Evolutionary conservation across 2,797 vertebrate genomes (phyloP).

Genomic region (Mustela erminea): DNA sequence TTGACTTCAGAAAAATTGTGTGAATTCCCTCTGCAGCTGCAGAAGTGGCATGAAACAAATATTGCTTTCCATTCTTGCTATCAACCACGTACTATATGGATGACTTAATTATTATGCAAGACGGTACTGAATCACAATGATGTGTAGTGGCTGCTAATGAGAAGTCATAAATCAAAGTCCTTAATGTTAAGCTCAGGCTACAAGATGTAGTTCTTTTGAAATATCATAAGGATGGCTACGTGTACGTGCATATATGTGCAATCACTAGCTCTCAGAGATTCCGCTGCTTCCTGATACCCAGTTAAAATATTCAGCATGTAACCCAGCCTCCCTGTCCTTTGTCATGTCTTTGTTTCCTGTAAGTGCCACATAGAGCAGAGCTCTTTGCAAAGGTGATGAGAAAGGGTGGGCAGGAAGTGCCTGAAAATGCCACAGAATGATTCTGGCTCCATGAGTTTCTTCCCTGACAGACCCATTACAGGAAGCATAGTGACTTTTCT

Average conservation of each 20-base stretch:
- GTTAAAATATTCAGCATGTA: conserved; percentile 24
- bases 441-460: background rate
- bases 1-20: background rate
- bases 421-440: background rate
- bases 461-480: background rate
- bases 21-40: background rate
- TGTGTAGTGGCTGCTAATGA: conserved; percentile 68
- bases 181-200: background rate
- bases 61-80: conserved; percentile 13
- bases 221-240: background rate
- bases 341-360: background rate
- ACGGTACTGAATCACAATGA: background rate
- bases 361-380: background rate
- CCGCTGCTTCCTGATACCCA: background rate
- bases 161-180: conserved; percentile 73
- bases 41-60: background rate
- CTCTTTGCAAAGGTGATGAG: background rate
- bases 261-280: background rate
- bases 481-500: background rate
- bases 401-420: background rate
- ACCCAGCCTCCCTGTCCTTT: background rate
- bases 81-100: conserved; percentile 56
- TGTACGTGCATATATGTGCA: conserved; percentile 16
- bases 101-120: conserved; percentile 69
- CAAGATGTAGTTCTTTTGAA: background rate